phyloP scores from a whole-genome alignment of 2,888 invertebrate species.

The Eristalis arbustorum region DNA sequence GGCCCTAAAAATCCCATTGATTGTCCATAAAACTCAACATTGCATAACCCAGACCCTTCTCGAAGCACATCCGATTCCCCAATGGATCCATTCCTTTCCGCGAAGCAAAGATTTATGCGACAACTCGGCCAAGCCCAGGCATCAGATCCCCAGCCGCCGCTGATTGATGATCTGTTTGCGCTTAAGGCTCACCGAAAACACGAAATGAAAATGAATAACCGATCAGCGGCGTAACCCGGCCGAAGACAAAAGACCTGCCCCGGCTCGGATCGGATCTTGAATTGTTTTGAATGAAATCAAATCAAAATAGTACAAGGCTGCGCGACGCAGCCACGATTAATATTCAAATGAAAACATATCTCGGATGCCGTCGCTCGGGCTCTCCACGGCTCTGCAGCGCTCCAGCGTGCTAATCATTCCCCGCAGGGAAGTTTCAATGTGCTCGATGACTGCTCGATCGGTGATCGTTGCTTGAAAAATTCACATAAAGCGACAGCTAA shows the following conservation, averaged over 20 bases:
- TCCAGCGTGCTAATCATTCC: slow-evolving; percentile 16
- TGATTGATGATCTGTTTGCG: not conserved
- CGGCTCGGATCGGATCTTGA: not conserved
- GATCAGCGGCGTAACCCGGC: not conserved
- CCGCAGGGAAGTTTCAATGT: not conserved
- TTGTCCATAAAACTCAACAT: not conserved
- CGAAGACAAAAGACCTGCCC: not conserved
- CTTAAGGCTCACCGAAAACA: not conserved
- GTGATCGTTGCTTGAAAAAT: too few relatives aligned
- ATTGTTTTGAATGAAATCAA: slow-evolving; percentile 45
- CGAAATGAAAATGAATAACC: not conserved
- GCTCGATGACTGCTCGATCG: too few relatives aligned
- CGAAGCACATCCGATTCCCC: too few relatives aligned
- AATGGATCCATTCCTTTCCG: not conserved
- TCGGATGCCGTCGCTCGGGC: not conserved
- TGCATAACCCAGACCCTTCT: not conserved
- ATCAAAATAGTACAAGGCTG: slow-evolving; percentile 36
- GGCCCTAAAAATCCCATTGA: not conserved
- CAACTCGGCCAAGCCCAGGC: too few relatives aligned
- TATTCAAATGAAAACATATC: slow-evolving; percentile 33
- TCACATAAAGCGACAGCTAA: too few relatives aligned
- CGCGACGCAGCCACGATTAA: slow-evolving; percentile 29
- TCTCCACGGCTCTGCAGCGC: not conserved
- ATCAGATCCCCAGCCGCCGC: too few relatives aligned
- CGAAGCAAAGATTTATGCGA: not conserved